Evolutionary conservation across 2,888 invertebrate species (phyloP).

Genomic region (Zaprionus obscuricornis): DNA sequence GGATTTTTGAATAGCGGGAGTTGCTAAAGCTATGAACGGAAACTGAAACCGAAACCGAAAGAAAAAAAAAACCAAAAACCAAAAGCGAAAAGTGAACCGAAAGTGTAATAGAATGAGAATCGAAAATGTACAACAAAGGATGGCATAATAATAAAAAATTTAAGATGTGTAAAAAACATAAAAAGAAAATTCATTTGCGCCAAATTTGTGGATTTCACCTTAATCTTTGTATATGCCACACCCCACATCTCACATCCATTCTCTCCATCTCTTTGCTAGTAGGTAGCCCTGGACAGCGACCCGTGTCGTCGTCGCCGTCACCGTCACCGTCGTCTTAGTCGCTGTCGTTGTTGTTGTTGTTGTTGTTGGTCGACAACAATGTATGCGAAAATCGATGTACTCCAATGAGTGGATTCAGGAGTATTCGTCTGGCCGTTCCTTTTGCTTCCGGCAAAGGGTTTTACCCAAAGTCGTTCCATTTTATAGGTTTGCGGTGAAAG

Average conservation of each 20-base stretch:
- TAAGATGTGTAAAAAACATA: slow-evolving; percentile 78
- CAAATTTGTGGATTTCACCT: slow-evolving; percentile 79
- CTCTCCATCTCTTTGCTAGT: no score
- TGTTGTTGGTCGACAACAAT: slow-evolving; percentile 65
- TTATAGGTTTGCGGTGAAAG: slow-evolving; percentile 71
- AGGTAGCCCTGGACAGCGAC: no score
- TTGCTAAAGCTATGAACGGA: no score
- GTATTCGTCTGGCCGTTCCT: slow-evolving; percentile 6
- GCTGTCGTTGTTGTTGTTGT: no score
- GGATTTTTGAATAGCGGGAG: not conserved
- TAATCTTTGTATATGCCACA: slow-evolving; percentile 66
- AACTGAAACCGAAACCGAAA: slow-evolving; percentile 62
- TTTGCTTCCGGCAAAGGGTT: slow-evolving; percentile 37
- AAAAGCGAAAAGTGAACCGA: no score
- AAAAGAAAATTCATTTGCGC: slow-evolving; percentile 78
- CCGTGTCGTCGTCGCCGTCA: no score
- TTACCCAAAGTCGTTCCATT: slow-evolving; percentile 51
- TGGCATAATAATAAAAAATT: slow-evolving; percentile 77
- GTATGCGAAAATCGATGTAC: slow-evolving; percentile 72
- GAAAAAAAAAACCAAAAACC: no score
- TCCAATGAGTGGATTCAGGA: slow-evolving; percentile 53
- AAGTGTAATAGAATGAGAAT: slow-evolving; percentile 78
- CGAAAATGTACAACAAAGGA: slow-evolving; percentile 78
- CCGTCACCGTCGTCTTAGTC: no score
- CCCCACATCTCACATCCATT: no score